Evolutionary conservation across 2,113 vertebrate genomes (phyloP).

Genomic region (Strix aluco): DNA sequence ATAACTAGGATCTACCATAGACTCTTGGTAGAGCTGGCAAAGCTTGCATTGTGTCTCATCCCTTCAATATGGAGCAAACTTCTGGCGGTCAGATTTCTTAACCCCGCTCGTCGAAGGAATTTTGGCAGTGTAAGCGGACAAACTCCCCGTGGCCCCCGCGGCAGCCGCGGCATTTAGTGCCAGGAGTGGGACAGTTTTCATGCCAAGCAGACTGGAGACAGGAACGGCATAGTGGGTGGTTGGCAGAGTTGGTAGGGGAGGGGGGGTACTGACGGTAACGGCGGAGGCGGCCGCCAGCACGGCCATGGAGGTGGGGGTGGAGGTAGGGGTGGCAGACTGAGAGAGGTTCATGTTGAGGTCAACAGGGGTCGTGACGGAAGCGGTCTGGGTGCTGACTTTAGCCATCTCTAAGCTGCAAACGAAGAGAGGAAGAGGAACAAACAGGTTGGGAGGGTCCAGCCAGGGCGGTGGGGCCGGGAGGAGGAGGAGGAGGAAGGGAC

Average conservation of each 20-base stretch:
- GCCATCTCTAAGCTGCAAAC: conserved; percentile 95
- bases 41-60: conserved; percentile 67
- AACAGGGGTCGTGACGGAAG: conserved; percentile 85
- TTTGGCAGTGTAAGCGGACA: conserved; percentile 87
- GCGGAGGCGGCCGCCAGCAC: conserved; percentile 83
- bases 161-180: conserved; percentile 86
- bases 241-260: conserved; percentile 80
- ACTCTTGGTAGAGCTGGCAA: conserved; percentile 69
- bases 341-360: conserved; percentile 93
- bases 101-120: conserved; percentile 79
- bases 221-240: conserved; percentile 90
- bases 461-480: conserved; percentile 51
- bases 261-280: conserved; percentile 87
- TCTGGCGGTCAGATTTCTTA: conserved; percentile 92
- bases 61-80: conserved; percentile 91
- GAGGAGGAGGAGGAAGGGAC: neutral
- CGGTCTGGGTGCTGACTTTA: conserved; percentile 95
- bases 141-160: conserved; percentile 81
- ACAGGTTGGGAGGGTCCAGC: conserved; percentile 73
- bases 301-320: conserved; percentile 87
- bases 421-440: conserved; percentile 78
- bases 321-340: conserved; percentile 83
- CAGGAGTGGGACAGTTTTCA: conserved; percentile 90
- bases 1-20: conserved; percentile 70
- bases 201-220: conserved; percentile 93